Conservation (phyloP, 2,113 vertebrate genomes). For the Passer montanus region DNA sequence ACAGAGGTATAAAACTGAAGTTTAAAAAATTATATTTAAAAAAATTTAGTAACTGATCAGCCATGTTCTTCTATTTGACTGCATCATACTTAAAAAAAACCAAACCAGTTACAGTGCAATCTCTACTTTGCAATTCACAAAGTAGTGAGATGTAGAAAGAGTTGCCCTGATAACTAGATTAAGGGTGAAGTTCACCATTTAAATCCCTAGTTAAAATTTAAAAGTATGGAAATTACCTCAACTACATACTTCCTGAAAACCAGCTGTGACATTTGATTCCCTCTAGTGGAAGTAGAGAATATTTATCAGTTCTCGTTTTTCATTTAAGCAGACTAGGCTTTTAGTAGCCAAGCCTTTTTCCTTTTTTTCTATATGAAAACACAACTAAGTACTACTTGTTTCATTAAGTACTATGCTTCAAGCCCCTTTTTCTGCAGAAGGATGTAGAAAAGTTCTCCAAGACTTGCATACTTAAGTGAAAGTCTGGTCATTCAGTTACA, state of each 20-base stretch:
- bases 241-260: not conserved
- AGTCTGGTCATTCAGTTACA: not conserved
- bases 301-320: not conserved
- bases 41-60: not conserved
- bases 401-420: not conserved
- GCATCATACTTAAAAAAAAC: not conserved
- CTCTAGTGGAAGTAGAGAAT: not conserved
- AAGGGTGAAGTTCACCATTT: not conserved
- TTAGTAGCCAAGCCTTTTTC: not conserved
- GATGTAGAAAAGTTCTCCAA: not conserved
- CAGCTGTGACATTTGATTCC: not conserved
- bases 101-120: not conserved
- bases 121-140: not conserved
- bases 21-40: not conserved
- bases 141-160: not conserved
- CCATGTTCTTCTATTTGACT: not conserved
- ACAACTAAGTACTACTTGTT: not conserved
- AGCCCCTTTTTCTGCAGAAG: not conserved
- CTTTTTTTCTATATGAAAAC: not conserved
- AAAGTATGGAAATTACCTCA: not conserved
- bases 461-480: not conserved
- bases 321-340: not conserved
- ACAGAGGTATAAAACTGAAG: not conserved
- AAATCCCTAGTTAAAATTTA: not conserved
- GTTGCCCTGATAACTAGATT: not conserved